Conservation (phyloP, 1,140 invertebrate genomes). For the Drosophila pandora region DNA sequence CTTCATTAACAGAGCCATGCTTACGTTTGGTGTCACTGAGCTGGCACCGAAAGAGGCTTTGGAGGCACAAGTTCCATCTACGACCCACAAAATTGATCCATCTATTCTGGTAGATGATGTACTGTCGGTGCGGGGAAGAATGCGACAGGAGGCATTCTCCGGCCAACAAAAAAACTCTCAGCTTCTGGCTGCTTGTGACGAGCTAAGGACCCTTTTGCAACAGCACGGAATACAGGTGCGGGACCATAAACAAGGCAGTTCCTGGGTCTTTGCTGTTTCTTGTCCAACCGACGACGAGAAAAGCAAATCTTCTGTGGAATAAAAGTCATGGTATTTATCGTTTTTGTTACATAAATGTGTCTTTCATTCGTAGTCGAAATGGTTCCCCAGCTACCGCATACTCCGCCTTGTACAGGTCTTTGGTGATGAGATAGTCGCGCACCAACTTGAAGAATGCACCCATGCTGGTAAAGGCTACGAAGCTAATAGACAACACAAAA, state of each 20-base stretch:
- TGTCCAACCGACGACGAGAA: constrained; percentile 7
- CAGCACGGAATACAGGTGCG: constrained; percentile 87
- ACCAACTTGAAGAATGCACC: constrained; percentile 95
- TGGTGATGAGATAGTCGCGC: constrained; percentile 93
- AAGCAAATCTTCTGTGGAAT: constrained; percentile 17
- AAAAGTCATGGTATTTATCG: constrained; percentile 4
- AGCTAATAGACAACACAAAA: constrained; percentile 92
- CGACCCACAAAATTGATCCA: constrained; percentile 76
- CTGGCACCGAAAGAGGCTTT: not conserved
- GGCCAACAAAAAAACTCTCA: constrained; percentile 85
- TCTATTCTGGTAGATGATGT: constrained; percentile 86
- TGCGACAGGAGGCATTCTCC: constrained; percentile 85
- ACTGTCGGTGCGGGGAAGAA: constrained; percentile 86
- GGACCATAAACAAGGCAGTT: constrained; percentile 86
- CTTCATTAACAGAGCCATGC: constrained; percentile 50
- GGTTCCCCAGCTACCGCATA: constrained; percentile 83
- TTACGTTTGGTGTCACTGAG: constrained; percentile 42
- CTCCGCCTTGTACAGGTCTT: constrained; percentile 91
- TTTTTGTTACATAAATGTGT: constrained; percentile 45
- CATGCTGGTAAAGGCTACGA: constrained; percentile 95
- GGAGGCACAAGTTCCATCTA: not conserved
- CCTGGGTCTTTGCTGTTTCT: constrained; percentile 84
- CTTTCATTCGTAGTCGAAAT: constrained; percentile 30
- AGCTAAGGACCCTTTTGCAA: constrained; percentile 87
- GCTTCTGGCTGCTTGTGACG: constrained; percentile 89